A percentile compares a stretch with the other conserved stretches of the same genome.
Evolutionary conservation across 2,113 vertebrate genomes (phyloP).

Genomic region (Urocitellus parryii): DNA sequence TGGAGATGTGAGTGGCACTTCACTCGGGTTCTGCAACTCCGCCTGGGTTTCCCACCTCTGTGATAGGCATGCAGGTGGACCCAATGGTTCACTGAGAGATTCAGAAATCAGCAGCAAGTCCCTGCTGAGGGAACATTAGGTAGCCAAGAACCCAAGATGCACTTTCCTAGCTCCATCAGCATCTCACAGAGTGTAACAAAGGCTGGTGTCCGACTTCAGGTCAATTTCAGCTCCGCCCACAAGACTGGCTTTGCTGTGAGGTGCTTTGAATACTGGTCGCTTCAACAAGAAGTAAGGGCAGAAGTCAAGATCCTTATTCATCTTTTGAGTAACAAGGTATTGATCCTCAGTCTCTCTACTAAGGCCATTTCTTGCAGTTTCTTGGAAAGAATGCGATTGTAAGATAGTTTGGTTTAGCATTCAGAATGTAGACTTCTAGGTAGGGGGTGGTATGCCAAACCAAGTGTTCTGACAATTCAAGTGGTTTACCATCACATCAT

Average conservation of each 20-base stretch:
- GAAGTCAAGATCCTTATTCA: not conserved
- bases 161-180: no score
- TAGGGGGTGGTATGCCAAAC: no score
- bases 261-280: not conserved
- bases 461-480: no score
- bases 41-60: not conserved
- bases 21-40: not conserved
- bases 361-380: no score
- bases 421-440: no score
- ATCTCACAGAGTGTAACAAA: fast-evolving
- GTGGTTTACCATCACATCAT: no score
- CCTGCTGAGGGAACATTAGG: no score
- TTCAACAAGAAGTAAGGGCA: not conserved
- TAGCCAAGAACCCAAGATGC: not conserved
- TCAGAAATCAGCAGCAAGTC: no score
- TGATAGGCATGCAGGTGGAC: not conserved
- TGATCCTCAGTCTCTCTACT: no score
- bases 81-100: not conserved
- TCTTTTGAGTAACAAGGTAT: not conserved
- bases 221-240: no score
- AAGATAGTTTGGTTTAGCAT: not conserved
- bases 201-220: not conserved
- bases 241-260: not conserved
- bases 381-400: no score
- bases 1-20: no score